These are phyloP conservation scores for Watsonalla cultraria DNA, from an alignment of 2,888 invertebrate genomes.

Conservation along the genomic window DNA sequence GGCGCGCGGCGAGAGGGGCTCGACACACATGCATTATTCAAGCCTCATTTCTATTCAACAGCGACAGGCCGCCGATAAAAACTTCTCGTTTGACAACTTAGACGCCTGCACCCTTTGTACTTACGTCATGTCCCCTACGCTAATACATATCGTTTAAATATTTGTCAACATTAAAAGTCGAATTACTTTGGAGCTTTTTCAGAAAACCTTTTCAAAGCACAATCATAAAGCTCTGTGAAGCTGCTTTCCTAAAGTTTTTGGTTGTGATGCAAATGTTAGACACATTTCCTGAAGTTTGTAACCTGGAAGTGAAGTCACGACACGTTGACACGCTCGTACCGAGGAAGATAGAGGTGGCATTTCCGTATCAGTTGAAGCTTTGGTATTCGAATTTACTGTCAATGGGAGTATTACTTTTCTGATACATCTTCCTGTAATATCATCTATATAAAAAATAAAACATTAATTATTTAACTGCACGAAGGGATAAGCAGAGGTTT, in stretches of 20 bases:
- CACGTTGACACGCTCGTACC: conserved; percentile 9
- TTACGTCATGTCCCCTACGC: conserved; percentile 57
- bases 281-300: conserved; percentile 5
- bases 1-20: conserved; percentile 38
- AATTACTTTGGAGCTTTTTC: conserved; percentile 15
- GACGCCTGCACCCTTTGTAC: conserved; percentile 76
- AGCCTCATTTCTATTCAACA: conserved; percentile 76
- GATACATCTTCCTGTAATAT: too few species aligned
- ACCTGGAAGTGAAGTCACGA: conserved; percentile 18
- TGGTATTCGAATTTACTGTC: not conserved
- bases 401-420: too few species aligned
- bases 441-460: too few species aligned
- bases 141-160: conserved; percentile 31
- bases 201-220: not conserved
- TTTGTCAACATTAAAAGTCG: conserved; percentile 40
- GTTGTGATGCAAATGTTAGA: conserved; percentile 19
- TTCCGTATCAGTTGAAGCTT: conserved; percentile 14
- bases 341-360: not conserved
- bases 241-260: conserved; percentile 9
- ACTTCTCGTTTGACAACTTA: conserved; percentile 76
- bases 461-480: too few species aligned
- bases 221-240: conserved; percentile 10
- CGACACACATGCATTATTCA: conserved; percentile 72
- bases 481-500: too few species aligned
- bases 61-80: conserved; percentile 74